Percentiles rank a stretch among this genome's conserved stretches.
Evolutionary conservation across 2,113 vertebrate species (phyloP).

Genomic region (Sialia sialis): DNA sequence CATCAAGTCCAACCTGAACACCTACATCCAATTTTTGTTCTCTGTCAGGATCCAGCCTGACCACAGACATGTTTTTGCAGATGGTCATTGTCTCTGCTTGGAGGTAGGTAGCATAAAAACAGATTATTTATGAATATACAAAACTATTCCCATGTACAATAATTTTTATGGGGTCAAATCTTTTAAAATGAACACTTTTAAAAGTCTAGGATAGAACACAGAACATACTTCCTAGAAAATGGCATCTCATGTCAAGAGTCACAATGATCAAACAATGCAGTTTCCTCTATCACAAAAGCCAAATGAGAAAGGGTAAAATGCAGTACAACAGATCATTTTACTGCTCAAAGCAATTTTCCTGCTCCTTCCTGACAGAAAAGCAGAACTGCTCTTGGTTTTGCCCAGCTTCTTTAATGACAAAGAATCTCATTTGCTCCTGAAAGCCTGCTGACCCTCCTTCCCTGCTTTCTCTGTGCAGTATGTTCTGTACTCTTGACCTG

Average conservation of each 20-base stretch:
- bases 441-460: neutral
- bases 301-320: neutral
- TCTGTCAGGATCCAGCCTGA: neutral
- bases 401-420: neutral
- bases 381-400: neutral
- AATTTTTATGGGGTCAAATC: neutral
- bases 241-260: neutral
- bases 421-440: neutral
- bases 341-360: neutral
- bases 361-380: neutral
- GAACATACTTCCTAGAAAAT: neutral
- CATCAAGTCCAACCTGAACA: neutral
- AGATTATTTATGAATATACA: neutral
- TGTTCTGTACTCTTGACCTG: neutral
- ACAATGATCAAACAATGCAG: neutral
- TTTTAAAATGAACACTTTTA: neutral
- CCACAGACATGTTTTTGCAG: neutral
- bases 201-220: neutral
- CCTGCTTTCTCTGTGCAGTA: neutral
- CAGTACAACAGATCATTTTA: neutral
- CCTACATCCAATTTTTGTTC: neutral
- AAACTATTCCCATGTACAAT: neutral
- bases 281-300: neutral
- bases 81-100: neutral
- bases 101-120: neutral